Evolutionary conservation across 1,140 invertebrate genomes (phyloP).

Genomic region (Conus betulinus): DNA sequence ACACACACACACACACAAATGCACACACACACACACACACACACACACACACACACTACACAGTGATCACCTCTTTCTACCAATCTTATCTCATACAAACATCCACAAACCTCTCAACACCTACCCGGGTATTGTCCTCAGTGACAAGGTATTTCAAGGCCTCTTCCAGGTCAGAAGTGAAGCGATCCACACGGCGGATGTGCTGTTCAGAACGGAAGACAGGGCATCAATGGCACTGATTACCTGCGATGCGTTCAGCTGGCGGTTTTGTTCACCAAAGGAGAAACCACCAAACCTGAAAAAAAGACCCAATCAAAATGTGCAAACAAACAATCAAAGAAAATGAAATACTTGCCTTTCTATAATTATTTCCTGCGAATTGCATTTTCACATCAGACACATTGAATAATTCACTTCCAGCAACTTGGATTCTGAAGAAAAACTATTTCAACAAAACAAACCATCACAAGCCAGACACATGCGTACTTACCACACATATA

Average conservation of each 20-base stretch:
- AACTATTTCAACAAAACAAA: too few species aligned
- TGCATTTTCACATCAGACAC: too few species aligned
- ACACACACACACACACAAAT: too few species aligned
- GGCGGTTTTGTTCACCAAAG: conserved; percentile 61
- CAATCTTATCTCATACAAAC: too few species aligned
- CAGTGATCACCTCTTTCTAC: neutral
- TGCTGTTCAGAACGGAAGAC: conserved; percentile 51
- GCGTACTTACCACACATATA: neutral
- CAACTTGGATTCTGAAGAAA: too few species aligned
- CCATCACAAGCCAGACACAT: too few species aligned
- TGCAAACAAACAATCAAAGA: neutral
- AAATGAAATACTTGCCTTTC: too few species aligned
- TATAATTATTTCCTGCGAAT: too few species aligned
- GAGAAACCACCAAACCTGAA: conserved; percentile 70
- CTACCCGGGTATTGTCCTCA: conserved; percentile 61
- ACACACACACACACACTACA: too few species aligned
- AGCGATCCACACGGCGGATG: conserved; percentile 32
- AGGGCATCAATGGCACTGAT: conserved; percentile 49
- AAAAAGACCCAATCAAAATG: neutral
- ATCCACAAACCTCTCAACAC: neutral
- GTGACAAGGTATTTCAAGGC: conserved; percentile 48
- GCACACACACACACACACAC: too few species aligned
- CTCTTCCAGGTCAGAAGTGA: conserved; percentile 54
- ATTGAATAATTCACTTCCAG: too few species aligned
- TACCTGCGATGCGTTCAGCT: conserved; percentile 69